Base-by-base conservation (phyloP, 2,797 vertebrate species). In the Alauda arvensis region DNA sequence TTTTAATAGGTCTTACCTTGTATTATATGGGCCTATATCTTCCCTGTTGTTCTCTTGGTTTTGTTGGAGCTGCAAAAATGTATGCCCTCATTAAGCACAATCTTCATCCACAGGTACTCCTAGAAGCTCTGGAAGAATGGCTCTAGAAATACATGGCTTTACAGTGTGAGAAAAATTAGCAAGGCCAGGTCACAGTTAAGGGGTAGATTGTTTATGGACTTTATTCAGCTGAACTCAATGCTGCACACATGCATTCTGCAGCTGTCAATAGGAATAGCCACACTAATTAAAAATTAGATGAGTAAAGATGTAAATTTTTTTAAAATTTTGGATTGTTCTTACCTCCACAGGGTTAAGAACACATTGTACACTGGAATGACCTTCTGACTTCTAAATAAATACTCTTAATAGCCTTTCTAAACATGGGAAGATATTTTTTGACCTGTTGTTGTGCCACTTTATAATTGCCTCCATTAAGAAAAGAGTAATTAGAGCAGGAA, bases 401-500 rank as follows among this genome's bases (percentile, higher is more conserved):
- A 48, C 21, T 57, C 9, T 74, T 68, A n/a, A 62, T 18, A 0
- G 6, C 59, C 34, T 69, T 82, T 75, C 66, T 43, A 77, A 82
- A 90, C 59, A 80, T 1, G 8, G 21, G 9, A 29, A 75, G 31
- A 48, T n/a, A 40, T 76, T 79, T 89, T 89, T 65, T 85, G n/a
- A 91, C 43, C 43, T 83, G 16, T 7, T 84, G n/a, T 46, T 49
- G 5, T 60, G 61, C 14, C 19, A 28, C 15, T 85, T 12, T 34
- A 33, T 67, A 77, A 88, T 93, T 89, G 43, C 18, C 42, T 91
- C 39, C 28, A 68, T 77, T 53, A 89, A 40, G 55, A 65, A 87
- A 66, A 62, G 25, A 91, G 52, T 85, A 92, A 90, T 91, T 87
- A 91, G 60, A 91, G 78, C 28, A 92, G 37, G 26, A 77, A 85